Evolutionary conservation across 2,797 vertebrate species (phyloP), one percentile per base, ranked within the genome.

Genomic region (Luscinia luscinia): DNA sequence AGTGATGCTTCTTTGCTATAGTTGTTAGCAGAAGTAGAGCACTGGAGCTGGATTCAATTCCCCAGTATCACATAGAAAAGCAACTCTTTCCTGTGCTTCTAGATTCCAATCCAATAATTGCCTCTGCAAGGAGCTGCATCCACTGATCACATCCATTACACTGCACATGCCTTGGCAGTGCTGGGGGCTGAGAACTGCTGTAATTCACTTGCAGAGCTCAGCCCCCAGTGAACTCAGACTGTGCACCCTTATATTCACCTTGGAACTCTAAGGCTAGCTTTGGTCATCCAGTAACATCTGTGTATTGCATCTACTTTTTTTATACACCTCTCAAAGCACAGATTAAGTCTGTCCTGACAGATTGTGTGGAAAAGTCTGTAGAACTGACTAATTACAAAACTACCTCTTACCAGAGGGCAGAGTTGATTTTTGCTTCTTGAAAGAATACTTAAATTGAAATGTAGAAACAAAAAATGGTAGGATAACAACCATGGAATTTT

Each of bases 61-160:
- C 66, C 23, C 40, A n/a, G 28, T 22, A 79, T 74, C 45, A 28
- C 43, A 66, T 0, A 84, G 73, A 80, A 88, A 88, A 84, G 5
- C 9, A 76, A 52, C 51, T 55, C 32, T 84, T 93, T 70, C 40
- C 43, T 74, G 30, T 75, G 57, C 40, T 81, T 84, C 46, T 34
- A 59, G 51, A 81, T 86, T 87, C 67, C 67, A 63, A 90, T 92
- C 55, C 74, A 92, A 19, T 84, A 90, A 95, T 92, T 89, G 61
- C 77, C 52, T 90, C 67, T 64, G 41, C 67, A 74, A 89, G 38
- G 52, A 93, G 57, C 61, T 87, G 21, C 51, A 92, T 88, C 66
- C 70, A 88, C 79, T 84, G 93, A 2, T 93, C 90, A 27, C 28
- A 69, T 36, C 59, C 40, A 49, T 91, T 94, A 76, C 24, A 84